Base-by-base conservation (phyloP, 2,113 vertebrate species). In the Microcebus tavaratra region DNA sequence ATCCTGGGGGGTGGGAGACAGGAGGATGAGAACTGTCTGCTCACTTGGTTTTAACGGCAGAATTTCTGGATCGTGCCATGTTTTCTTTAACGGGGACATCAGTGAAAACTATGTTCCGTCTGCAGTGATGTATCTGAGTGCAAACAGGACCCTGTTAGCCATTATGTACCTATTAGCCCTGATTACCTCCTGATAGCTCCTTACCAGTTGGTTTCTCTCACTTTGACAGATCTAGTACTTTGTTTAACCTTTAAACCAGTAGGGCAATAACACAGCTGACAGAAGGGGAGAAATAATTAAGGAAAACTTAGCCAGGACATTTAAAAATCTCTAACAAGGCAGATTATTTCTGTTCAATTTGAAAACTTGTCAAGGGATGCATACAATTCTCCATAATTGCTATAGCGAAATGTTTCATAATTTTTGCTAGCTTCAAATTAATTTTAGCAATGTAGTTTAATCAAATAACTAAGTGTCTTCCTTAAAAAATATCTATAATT, bases 121-220 rank as follows among this genome's bases (percentile, higher is more conserved):
- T 98, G 96, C 96, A 93, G 98, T 99, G 99, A 99, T 99, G 98
- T 98, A 99, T 99, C 99, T 99, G 98, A 99, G 99, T 98, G 98
- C 99, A 99, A 98, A 99, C 98, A 99, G 99, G 98, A 98, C 99
- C 99, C 99, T 99, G 99, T 99, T 99, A 99, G 98, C 99, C 98
- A 99, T 99, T 99, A 99, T 99, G 99, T 99, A 99, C 99, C 99
- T 99, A 99, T 99, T 99, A 99, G 99, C 98, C 99, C 99, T 99
- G 99, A 99, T 99, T 99, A 99, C 99, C 99, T 99, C 99, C 99
- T 99, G 99, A 99, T 99, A 99, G 99, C 98, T 95, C 98, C 98
- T 98, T 98, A 98, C 99, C 99, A 99, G 99, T 99, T 99, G 99
- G 99, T 99, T 99, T 99, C 99, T 99, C 99, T 99, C 99, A 99